Conservation (phyloP, 2,113 vertebrate genomes). For the Channa argus region DNA sequence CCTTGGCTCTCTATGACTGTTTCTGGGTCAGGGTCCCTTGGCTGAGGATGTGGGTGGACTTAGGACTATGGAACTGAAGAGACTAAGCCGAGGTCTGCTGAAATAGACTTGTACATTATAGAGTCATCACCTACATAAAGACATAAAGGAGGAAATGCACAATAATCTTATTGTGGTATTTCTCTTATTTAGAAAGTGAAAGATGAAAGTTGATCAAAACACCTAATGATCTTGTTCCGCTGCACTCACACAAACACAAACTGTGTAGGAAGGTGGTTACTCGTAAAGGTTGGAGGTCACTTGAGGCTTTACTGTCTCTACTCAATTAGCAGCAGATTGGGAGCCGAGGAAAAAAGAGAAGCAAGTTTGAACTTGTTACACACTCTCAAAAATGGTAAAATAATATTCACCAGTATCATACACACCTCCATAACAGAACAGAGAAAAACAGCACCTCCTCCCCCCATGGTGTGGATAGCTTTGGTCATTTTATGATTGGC, state of each 20-base stretch:
- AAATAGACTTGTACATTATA: slow-evolving; percentile 52
- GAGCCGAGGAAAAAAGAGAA: slow-evolving; percentile 26
- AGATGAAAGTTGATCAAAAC: slow-evolving; percentile 32
- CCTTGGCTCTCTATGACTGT: slow-evolving; percentile 70
- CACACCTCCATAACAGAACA: slow-evolving; percentile 16
- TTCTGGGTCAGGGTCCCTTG: slow-evolving; percentile 81
- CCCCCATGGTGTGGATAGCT: slow-evolving; percentile 15
- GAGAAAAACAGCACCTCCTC: neutral
- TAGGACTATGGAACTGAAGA: slow-evolving; percentile 51
- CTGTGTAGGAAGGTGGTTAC: neutral
- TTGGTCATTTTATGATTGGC: slow-evolving; percentile 65
- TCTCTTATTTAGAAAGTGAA: slow-evolving; percentile 3
- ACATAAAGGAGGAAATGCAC: slow-evolving; percentile 19
- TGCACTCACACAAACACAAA: slow-evolving; percentile 24
- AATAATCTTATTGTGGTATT: neutral
- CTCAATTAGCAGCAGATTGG: slow-evolving; percentile 64
- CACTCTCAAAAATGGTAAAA: neutral
- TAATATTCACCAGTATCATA: slow-evolving; percentile 1
- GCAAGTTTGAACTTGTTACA: slow-evolving; percentile 31
- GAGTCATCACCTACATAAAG: slow-evolving; percentile 60
- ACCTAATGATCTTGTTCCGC: slow-evolving; percentile 17
- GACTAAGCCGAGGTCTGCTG: slow-evolving; percentile 56
- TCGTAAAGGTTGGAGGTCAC: slow-evolving; percentile 56
- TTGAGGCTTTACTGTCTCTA: slow-evolving; percentile 26
- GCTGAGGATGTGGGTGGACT: slow-evolving; percentile 74